Percentiles rank a stretch among this genome's conserved stretches.
Evolutionary conservation across 2,888 invertebrate species (phyloP).

Genomic region (Coremacera marginata): DNA sequence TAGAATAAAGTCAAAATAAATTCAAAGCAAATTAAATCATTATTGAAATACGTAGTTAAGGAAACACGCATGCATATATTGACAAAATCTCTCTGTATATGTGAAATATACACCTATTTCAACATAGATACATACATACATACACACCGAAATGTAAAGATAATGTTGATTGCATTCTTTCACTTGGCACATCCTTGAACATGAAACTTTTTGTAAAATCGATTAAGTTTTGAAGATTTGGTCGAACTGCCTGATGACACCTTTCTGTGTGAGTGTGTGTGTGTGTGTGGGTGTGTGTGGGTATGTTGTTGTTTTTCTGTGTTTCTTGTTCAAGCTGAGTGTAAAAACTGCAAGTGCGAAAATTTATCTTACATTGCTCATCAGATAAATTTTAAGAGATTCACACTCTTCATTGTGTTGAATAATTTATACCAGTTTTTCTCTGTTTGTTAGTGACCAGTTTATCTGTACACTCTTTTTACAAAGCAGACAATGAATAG

Average conservation of each 20-base stretch:
- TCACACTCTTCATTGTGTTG: background rate
- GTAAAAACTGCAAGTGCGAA: background rate
- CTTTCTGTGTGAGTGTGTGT: too few relatives aligned
- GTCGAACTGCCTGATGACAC: constrained; percentile 7
- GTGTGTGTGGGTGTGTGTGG: too few relatives aligned
- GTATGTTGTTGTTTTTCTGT: too few relatives aligned
- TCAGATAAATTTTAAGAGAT: background rate
- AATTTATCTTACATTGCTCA: background rate
- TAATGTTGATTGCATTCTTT: constrained; percentile 48
- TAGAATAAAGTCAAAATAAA: too few relatives aligned
- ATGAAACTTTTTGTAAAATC: constrained; percentile 51
- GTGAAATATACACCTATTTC: background rate
- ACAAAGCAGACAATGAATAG: too few relatives aligned
- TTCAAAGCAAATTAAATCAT: too few relatives aligned
- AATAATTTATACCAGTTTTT: background rate
- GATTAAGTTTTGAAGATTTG: constrained; percentile 48
- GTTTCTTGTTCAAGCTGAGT: background rate
- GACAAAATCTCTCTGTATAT: background rate
- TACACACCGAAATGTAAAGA: constrained; percentile 29
- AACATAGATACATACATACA: background rate
- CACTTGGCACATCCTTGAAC: constrained; percentile 52
- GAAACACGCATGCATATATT: background rate
- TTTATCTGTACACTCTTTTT: too few relatives aligned
- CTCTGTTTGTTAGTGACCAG: background rate
- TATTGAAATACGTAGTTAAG: too few relatives aligned